A percentile compares a stretch with the other conserved stretches of the same genome.
These are phyloP conservation scores for Lapara coniferarum DNA, from an alignment of 2,888 invertebrate genomes.

Conservation along the genomic window DNA sequence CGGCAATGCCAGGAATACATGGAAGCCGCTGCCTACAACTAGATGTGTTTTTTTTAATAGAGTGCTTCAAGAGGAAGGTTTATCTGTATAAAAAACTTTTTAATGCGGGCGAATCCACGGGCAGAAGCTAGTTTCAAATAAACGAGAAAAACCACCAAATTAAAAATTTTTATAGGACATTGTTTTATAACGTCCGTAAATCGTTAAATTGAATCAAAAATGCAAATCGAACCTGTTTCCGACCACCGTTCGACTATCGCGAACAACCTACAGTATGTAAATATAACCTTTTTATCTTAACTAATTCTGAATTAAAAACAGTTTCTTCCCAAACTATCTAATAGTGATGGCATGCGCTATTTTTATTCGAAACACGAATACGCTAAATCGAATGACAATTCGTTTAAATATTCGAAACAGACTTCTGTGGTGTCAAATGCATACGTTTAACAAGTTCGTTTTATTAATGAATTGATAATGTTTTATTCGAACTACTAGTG, in stretches of 20 bases:
- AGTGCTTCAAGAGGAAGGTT: too few species aligned
- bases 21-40: too few species aligned
- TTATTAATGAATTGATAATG: too few species aligned
- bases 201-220: constrained; percentile 49
- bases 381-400: background rate
- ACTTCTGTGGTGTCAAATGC: too few species aligned
- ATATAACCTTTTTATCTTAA: constrained; percentile 24
- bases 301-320: constrained; percentile 23
- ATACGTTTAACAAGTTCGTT: too few species aligned
- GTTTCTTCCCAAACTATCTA: constrained; percentile 4
- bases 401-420: background rate
- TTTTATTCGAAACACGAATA: constrained; percentile 5
- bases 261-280: constrained; percentile 21
- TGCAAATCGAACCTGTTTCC: constrained; percentile 47
- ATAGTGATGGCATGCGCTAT: background rate
- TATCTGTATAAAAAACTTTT: too few species aligned
- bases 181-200: constrained; percentile 46
- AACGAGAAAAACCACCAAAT: constrained; percentile 32
- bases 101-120: too few species aligned
- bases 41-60: too few species aligned
- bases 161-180: constrained; percentile 48
- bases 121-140: too few species aligned
- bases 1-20: too few species aligned
- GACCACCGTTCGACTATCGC: constrained; percentile 23
- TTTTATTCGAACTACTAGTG: too few species aligned